Base-by-base conservation (phyloP, 2,797 vertebrate species). In the Enteromius viviparus region DNA sequence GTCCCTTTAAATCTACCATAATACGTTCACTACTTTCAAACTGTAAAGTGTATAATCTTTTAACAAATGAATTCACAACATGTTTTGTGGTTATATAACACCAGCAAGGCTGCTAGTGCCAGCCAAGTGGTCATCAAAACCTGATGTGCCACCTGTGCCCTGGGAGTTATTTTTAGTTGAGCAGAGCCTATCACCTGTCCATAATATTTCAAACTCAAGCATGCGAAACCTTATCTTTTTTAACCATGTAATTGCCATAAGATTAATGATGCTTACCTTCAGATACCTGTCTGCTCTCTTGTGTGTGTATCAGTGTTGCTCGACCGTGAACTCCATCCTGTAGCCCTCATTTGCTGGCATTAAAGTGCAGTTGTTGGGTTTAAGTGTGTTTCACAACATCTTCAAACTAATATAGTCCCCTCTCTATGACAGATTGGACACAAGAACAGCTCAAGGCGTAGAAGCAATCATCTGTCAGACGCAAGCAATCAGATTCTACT, bases 361-460 rank as follows among this genome's bases (percentile, higher is more conserved):
- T 71, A 76, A 53, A 62, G 55, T 42, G 29, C 62, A 53, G 34
- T 76, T 75, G 34, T 75, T 26, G 45, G 12, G 23, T 60, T 68
- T 64, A 19, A 9, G 40, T 45, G 12, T 47, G 23, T 45, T 77
- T 34, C 23, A 76, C 64, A 64, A 65, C 60, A 55, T 75, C 37
- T 71, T 71, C 47, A 76, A 76, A 40, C 60, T 58, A 49, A 76
- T n/a, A 66, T 58, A 65, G n/a, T 40, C 29, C 49, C 21, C 47
- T 42, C 34, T 74, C 64, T 55, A 58, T 69, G 64, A 77, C 74
- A 77, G 81, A 60, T 58, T 60, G 26, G 40, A 83, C 65, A 70
- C 65, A 76, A 78, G 81, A 62, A 78, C 75, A 78, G 74, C 75
- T 78, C 26, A 47, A 69, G 81, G 81, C 81, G 8, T 70, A 60